Evolutionary conservation across 2,888 invertebrate genomes (phyloP).

Genomic region (Drosophila atripex): DNA sequence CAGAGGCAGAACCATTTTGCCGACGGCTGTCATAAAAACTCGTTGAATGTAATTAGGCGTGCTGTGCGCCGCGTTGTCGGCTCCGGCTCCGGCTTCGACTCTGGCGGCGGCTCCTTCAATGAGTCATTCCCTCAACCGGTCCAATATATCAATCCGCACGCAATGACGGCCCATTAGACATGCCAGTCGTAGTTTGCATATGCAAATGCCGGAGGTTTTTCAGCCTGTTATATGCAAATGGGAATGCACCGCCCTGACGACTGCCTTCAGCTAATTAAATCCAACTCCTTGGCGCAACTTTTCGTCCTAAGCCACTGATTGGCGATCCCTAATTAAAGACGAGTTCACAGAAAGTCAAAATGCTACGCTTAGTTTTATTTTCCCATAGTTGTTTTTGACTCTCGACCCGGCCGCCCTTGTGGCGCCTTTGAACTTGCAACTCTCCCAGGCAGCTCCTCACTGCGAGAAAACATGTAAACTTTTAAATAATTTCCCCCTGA

Average conservation of each 20-base stretch:
- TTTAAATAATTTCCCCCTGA: neutral
- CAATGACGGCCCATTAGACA: conserved; percentile 54
- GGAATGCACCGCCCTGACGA: neutral
- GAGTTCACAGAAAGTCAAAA: conserved; percentile 29
- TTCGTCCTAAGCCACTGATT: conserved; percentile 27
- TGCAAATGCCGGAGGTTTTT: conserved; percentile 39
- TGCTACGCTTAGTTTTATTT: conserved; percentile 6
- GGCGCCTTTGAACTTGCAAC: conserved; percentile 53
- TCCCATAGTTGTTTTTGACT: neutral
- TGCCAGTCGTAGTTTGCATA: conserved; percentile 17
- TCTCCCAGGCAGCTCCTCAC: conserved; percentile 15
- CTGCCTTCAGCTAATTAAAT: conserved; percentile 32
- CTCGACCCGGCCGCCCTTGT: conserved; percentile 32
- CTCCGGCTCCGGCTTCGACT: neutral
- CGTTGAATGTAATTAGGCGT: conserved; percentile 71
- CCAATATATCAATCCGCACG: conserved; percentile 55
- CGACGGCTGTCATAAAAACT: conserved; percentile 54
- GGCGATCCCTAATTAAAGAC: conserved; percentile 40
- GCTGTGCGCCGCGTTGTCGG: conserved; percentile 27
- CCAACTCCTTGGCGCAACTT: conserved; percentile 19
- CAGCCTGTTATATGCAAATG: conserved; percentile 27
- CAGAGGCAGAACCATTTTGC: conserved; percentile 26
- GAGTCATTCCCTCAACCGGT: conserved; percentile 47
- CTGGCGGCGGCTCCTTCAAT: conserved; percentile 38
- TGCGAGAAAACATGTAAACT: conserved; percentile 2